Evolutionary conservation across 1,140 invertebrate species (phyloP).

Genomic region (Drosophila sproati): DNA sequence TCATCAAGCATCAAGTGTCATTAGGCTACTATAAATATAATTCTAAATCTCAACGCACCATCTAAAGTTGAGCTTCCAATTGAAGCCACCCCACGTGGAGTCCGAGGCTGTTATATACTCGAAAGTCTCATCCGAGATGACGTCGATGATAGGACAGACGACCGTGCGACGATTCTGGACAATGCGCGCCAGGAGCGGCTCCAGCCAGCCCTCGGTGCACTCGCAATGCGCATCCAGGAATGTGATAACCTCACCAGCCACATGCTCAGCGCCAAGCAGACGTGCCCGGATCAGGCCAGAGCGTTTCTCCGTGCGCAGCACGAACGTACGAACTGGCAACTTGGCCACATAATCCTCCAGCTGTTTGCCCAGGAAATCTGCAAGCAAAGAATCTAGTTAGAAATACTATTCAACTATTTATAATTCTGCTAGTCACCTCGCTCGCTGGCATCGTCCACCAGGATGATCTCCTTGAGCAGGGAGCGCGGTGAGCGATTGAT

Average conservation of each 20-base stretch:
- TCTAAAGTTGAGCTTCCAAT: slow-evolving; percentile 99
- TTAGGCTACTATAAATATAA: neutral
- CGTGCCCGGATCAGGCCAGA: slow-evolving; percentile 97
- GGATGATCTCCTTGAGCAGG: slow-evolving; percentile 96
- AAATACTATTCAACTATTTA: neutral
- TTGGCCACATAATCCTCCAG: slow-evolving; percentile 95
- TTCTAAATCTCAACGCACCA: slow-evolving; percentile 87
- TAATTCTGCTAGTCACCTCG: slow-evolving; percentile 84
- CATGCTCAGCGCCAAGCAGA: slow-evolving; percentile 95
- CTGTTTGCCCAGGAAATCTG: slow-evolving; percentile 93
- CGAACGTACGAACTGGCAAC: slow-evolving; percentile 91
- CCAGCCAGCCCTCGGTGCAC: slow-evolving; percentile 97
- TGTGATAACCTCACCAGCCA: slow-evolving; percentile 96
- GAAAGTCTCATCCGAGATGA: slow-evolving; percentile 98
- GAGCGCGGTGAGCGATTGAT: slow-evolving; percentile 95
- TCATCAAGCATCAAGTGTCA: too few species aligned
- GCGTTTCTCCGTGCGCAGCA: slow-evolving; percentile 94
- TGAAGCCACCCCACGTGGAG: slow-evolving; percentile 98
- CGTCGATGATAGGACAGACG: slow-evolving; percentile 99
- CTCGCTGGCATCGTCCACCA: slow-evolving; percentile 98
- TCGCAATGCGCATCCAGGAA: slow-evolving; percentile 99
- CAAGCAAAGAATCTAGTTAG: neutral
- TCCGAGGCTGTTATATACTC: slow-evolving; percentile 97
- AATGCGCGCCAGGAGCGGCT: slow-evolving; percentile 95
- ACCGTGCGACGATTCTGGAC: slow-evolving; percentile 96